Base-by-base conservation (phyloP, 1,140 invertebrate genomes). In the Schlechtendalia chinensis region DNA sequence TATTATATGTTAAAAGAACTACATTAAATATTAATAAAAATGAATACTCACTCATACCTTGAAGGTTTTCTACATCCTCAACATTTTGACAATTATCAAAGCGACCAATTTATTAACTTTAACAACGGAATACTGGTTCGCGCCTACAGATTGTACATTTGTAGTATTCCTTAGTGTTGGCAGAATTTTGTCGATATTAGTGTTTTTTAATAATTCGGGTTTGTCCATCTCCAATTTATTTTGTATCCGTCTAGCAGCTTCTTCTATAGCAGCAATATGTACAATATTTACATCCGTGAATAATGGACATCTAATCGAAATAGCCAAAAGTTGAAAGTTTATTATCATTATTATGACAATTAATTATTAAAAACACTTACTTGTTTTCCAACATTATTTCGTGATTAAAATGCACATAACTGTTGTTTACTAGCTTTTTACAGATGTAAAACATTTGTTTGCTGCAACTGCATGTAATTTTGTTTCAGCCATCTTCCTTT, bases 361-460 rank as follows among this genome's bases (percentile, higher is more conserved):
- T 19, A 61, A 61, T 8, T 27, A 39, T 58, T 58, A 29, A 16
- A 3, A n/a, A 3, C n/a, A n/a, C n/a, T n/a, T 12, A 77, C 72
- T 77, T 77, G 19, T 77, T 17, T 58, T 59, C 29, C n/a, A 50
- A 16, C 22, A 77, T 56, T 24, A 2, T 0, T 12, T 47, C 84
- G 32, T 86, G 86, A 81, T 86, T 84, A 84, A 92, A 92, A 85
- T 91, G 91, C 5, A 83, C 81, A 83, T 92, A 92, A 84, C 88
- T 87, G 3, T 84, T 87, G 0, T 53, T 10, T 19, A 91, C 86
- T 5, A 88, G 87, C 83, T 88, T 82, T 53, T 89, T 86, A 83
- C 91, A 92, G 8, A 92, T 83, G 83, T 92, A 93, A 84, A 91
- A 93, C 89, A 91, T 91, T 11, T 84, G 85, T 3, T 90, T 89